phyloP scores from a whole-genome alignment of 2,113 vertebrate genomes.

The Apaloderma vittatum region DNA sequence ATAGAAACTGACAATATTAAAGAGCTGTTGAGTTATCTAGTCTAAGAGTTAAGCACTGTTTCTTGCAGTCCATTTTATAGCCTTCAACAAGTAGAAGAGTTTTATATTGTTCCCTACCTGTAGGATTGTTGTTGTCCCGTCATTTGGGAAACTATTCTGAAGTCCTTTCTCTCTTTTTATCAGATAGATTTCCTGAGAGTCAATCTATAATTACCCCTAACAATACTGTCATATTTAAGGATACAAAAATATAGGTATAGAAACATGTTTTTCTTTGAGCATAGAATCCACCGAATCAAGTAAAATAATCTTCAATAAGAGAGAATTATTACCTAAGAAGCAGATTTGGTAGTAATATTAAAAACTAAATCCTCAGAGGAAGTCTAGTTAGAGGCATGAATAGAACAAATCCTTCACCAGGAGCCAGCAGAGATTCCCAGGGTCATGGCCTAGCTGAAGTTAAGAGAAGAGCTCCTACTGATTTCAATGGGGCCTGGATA shows the following conservation, averaged over 20 bases:
- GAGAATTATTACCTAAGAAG: constrained; percentile 32
- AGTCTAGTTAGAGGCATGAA: not conserved
- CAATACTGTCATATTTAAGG: not conserved
- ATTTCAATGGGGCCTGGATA: not conserved
- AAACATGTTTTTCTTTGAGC: not conserved
- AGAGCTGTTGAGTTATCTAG: not conserved
- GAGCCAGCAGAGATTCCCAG: constrained; percentile 1
- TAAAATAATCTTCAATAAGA: constrained; percentile 23
- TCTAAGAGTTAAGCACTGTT: not conserved
- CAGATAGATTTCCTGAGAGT: not conserved
- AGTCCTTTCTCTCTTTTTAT: not conserved
- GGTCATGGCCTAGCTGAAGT: not conserved
- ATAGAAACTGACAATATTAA: not conserved
- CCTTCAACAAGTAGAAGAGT: not conserved
- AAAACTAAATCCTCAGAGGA: constrained; percentile 28
- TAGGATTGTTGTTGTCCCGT: not conserved
- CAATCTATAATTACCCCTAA: not conserved
- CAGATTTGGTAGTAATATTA: constrained; percentile 46
- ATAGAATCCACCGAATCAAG: not conserved
- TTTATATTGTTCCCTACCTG: not conserved
- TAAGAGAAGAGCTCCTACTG: constrained; percentile 2
- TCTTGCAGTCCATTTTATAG: not conserved
- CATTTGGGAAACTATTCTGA: not conserved
- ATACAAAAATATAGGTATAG: not conserved
- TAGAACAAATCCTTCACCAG: not conserved